Conservation (phyloP, 1,140 invertebrate species). For the Antheraea mylitta region DNA sequence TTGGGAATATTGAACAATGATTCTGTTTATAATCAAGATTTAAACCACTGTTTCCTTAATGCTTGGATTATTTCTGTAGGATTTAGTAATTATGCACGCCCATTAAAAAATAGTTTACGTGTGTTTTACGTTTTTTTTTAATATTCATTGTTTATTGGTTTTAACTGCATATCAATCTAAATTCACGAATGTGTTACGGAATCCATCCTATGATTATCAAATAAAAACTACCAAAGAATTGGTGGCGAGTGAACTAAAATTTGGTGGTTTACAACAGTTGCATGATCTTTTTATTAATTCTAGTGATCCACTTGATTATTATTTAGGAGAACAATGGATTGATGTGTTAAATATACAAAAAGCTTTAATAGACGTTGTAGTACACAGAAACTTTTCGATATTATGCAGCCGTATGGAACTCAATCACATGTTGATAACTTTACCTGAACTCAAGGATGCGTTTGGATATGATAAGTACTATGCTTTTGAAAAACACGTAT, state of each 20-base stretch:
- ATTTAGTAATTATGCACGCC: constrained; percentile 67
- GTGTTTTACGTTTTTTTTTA: constrained; percentile 75
- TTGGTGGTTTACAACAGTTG: constrained; percentile 73
- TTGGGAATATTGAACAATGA: constrained; percentile 65
- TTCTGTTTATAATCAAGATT: constrained; percentile 50
- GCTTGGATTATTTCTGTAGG: constrained; percentile 65
- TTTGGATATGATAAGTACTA: constrained; percentile 57
- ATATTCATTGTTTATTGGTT: constrained; percentile 75
- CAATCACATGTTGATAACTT: constrained; percentile 51
- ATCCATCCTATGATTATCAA: constrained; percentile 73
- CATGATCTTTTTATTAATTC: constrained; percentile 75
- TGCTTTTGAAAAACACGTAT: constrained; percentile 63
- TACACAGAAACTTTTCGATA: constrained; percentile 64
- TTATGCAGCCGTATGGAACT: constrained; percentile 60
- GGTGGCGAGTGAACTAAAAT: constrained; percentile 58
- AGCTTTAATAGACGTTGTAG: constrained; percentile 59
- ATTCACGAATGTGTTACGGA: constrained; percentile 75
- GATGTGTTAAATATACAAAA: constrained; percentile 47
- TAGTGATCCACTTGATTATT: constrained; percentile 56
- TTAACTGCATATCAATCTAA: constrained; percentile 77
- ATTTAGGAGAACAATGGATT: constrained; percentile 46
- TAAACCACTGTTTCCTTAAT: constrained; percentile 70
- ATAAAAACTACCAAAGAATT: constrained; percentile 72
- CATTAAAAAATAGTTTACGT: constrained; percentile 59
- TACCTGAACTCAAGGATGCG: constrained; percentile 53